These are phyloP conservation scores for Eupsittula cactorum DNA, from an alignment of 2,113 vertebrate species.

Conservation along the genomic window DNA sequence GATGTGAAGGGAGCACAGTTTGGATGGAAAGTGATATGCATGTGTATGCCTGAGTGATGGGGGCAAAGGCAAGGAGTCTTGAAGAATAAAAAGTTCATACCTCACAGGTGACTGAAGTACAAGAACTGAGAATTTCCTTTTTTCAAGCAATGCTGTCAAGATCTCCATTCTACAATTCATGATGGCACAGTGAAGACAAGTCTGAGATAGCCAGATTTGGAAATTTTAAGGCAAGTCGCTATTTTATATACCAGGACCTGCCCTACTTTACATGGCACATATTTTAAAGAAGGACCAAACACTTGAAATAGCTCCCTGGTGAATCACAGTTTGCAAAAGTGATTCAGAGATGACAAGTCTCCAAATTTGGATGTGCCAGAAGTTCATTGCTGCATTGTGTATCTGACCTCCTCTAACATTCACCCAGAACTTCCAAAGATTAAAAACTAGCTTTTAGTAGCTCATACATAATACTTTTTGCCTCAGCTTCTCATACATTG, in stretches of 20 bases:
- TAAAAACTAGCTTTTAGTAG: not conserved
- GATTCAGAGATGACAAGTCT: not conserved
- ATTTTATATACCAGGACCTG: not conserved
- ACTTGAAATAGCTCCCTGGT: not conserved
- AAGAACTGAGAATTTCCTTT: not conserved
- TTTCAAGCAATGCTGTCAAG: not conserved
- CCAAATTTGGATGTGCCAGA: not conserved
- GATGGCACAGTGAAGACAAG: not conserved
- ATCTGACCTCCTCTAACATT: not conserved
- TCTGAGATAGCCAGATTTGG: not conserved
- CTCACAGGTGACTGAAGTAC: not conserved
- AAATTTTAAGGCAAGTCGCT: not conserved
- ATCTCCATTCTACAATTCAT: not conserved
- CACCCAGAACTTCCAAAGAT: not conserved
- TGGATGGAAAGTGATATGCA: not conserved
- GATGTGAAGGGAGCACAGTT: accelerated
- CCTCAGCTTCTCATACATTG: not conserved
- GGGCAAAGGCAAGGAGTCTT: not conserved
- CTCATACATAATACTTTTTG: not conserved
- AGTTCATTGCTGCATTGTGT: not conserved
- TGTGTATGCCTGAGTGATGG: not conserved
- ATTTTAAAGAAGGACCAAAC: not conserved
- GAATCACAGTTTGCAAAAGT: not conserved
- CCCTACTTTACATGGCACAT: accelerated
- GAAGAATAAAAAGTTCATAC: not conserved